phyloP scores from a whole-genome alignment of 2,113 vertebrate species.

The Trogon surrucura region DNA sequence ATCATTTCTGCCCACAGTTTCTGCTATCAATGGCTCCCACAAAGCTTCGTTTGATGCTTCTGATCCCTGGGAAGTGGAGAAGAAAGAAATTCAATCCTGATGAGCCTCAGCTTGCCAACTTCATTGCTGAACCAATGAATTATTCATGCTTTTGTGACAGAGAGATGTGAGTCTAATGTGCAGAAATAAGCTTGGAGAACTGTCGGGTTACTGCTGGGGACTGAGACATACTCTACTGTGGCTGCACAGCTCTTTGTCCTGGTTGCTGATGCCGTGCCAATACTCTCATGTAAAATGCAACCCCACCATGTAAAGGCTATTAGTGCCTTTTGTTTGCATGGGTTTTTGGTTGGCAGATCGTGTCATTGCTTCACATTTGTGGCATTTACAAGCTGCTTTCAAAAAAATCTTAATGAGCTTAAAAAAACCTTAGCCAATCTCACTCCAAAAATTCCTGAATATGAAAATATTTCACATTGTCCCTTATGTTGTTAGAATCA shows the following conservation, averaged over 20 bases:
- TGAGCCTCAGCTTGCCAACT: background rate
- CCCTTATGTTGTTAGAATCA: background rate
- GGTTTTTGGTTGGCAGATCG: background rate
- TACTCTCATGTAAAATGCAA: background rate
- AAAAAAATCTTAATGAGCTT: background rate
- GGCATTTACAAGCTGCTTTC: background rate
- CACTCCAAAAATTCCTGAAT: background rate
- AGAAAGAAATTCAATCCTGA: background rate
- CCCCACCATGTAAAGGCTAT: background rate
- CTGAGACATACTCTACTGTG: background rate
- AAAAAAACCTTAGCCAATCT: background rate
- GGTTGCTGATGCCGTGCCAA: background rate
- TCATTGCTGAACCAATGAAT: background rate
- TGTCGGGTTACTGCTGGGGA: background rate
- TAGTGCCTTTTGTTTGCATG: background rate
- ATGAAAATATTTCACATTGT: background rate
- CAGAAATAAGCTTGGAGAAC: background rate
- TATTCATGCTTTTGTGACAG: constrained; percentile 32
- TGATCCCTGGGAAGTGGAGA: background rate
- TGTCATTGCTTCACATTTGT: background rate
- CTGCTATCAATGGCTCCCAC: background rate
- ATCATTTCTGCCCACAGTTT: rapidly evolving
- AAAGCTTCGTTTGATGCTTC: background rate
- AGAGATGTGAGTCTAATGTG: background rate
- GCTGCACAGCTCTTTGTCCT: background rate